These are phyloP conservation scores for Drosophila paucipuncta DNA, from an alignment of 2,888 invertebrate species.

Conservation along the genomic window DNA sequence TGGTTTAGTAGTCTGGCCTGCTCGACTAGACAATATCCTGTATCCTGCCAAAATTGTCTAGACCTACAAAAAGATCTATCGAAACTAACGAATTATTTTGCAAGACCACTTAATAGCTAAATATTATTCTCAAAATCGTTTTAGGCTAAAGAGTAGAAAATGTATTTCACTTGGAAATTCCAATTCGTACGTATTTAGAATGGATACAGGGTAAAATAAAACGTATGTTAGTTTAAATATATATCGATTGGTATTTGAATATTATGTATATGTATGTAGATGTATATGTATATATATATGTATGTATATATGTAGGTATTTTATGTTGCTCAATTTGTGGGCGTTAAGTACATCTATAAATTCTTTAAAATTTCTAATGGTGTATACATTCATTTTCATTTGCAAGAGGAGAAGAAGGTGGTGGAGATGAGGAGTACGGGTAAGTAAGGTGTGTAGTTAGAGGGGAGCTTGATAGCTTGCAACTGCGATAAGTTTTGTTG, in stretches of 20 bases:
- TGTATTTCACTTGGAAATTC: not conserved
- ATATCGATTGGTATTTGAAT: conserved; percentile 20
- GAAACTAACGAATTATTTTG: not conserved
- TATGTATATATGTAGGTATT: conserved; percentile 40
- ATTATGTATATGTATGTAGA: conserved; percentile 9
- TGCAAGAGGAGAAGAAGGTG: not conserved
- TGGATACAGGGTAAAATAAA: conserved; percentile 2
- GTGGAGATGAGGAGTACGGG: not conserved
- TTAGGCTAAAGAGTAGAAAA: not conserved
- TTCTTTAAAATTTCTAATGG: conserved; percentile 73
- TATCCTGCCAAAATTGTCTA: not conserved
- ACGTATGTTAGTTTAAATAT: conserved; percentile 19
- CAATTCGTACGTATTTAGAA: not conserved
- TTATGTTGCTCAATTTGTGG: conserved; percentile 40
- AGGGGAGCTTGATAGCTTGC: conserved; percentile 1
- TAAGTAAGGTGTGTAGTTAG: not conserved
- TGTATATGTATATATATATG: conserved; percentile 4
- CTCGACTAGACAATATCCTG: conserved; percentile 15
- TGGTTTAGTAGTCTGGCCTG: not conserved
- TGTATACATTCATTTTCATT: conserved; percentile 69
- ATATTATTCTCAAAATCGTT: not conserved
- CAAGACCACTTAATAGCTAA: not conserved
- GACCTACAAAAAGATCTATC: not conserved
- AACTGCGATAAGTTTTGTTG: conserved; percentile 29
- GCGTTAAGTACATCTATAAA: conserved; percentile 74